phyloP scores from a whole-genome alignment of 2,888 invertebrate species.

The Xestia xanthographa region DNA sequence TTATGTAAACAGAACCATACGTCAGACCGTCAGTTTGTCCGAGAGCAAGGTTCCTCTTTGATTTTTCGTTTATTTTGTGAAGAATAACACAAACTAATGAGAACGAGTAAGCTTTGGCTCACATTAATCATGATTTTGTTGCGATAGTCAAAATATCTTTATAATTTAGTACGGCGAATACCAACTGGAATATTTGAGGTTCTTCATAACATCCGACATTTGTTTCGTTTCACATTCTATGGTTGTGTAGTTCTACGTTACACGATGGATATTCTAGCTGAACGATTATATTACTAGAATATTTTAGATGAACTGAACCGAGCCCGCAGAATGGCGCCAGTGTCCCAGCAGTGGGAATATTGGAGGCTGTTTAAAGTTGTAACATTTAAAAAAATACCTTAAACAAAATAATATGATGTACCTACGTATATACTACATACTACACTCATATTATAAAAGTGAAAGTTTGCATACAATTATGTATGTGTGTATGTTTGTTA shows the following conservation, averaged over 20 bases:
- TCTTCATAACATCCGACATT: constrained; percentile 54
- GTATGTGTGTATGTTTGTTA: too few relatives aligned
- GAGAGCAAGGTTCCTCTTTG: constrained; percentile 63
- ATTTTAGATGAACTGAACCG: neutral
- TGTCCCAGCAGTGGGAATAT: neutral
- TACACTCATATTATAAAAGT: too few relatives aligned
- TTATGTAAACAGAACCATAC: constrained; percentile 80
- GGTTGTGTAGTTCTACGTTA: constrained; percentile 23
- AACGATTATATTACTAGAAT: neutral
- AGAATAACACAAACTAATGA: constrained; percentile 68
- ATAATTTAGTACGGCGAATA: constrained; percentile 64
- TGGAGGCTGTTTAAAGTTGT: too few relatives aligned
- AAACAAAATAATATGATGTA: neutral
- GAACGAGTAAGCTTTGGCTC: constrained; percentile 51
- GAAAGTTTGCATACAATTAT: too few relatives aligned
- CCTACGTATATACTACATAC: too few relatives aligned
- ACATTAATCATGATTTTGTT: constrained; percentile 68
- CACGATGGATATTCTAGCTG: neutral
- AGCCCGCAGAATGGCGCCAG: neutral
- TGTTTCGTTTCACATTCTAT: constrained; percentile 53
- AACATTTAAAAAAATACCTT: neutral
- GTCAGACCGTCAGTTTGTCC: constrained; percentile 66
- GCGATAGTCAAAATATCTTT: constrained; percentile 67
- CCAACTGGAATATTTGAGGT: constrained; percentile 58
- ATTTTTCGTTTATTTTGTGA: constrained; percentile 67